Evolutionary conservation across 1,140 invertebrate species (phyloP).

Genomic region (Triops cancriformis): DNA sequence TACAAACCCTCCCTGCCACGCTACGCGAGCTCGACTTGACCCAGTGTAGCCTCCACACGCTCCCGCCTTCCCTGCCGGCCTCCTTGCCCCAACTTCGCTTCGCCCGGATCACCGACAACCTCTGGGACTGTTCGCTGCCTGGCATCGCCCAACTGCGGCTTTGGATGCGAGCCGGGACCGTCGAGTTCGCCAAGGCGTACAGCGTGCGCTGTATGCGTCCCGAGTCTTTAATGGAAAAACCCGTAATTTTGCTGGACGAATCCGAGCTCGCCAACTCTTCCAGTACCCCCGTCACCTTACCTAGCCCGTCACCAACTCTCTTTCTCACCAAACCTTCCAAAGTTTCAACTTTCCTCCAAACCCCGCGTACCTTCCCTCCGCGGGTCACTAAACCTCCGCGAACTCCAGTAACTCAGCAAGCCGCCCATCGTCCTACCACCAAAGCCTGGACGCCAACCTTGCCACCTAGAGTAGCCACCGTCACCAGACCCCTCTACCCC

Average conservation of each 20-base stretch:
- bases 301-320: not conserved
- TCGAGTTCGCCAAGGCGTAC: slow-evolving; percentile 27
- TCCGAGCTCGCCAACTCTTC: slow-evolving; percentile 30
- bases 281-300: not conserved
- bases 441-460: not conserved
- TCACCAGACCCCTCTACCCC: not conserved
- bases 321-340: not conserved
- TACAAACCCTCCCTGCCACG: slow-evolving; percentile 49
- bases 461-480: not conserved
- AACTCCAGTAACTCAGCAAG: not conserved
- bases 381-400: not conserved
- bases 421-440: not conserved
- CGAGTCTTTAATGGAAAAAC: slow-evolving; percentile 32
- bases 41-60: slow-evolving; percentile 45
- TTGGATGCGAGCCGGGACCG: slow-evolving; percentile 17
- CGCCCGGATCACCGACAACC: slow-evolving; percentile 42
- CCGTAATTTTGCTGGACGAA: slow-evolving; percentile 34
- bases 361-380: not conserved
- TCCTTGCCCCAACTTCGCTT: slow-evolving; percentile 55
- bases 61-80: slow-evolving; percentile 57
- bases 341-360: not conserved
- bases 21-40: slow-evolving; percentile 58
- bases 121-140: slow-evolving; percentile 38
- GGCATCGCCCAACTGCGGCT: not conserved
- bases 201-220: slow-evolving; percentile 27